Evolutionary conservation across 2,797 vertebrate species (phyloP), one percentile per base, ranked within the genome.

Genomic region (Hapalemur alaotrensis): DNA sequence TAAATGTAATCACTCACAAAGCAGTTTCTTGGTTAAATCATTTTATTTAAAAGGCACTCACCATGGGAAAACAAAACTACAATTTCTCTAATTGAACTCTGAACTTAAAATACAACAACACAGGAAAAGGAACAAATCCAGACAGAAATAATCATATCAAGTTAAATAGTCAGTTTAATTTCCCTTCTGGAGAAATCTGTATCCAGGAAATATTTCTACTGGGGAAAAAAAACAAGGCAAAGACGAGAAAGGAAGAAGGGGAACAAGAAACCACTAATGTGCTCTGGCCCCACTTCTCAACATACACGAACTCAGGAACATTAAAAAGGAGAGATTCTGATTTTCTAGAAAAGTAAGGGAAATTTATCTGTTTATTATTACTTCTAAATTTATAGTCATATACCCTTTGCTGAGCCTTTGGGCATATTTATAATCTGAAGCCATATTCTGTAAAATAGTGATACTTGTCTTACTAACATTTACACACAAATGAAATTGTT

Each of bases 1-100:
- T 96, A 87, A 93, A 82, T 25, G 1, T 59, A 54, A 93, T 93
- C 85, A 82, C 23, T 79, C 78, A 61, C 76, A 79, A 70, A 86
- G 38, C 28, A 43, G 2, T 84, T 94, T 83, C 46, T 95, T 82
- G 54, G n/a, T 95, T 92, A 97, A 97, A 97, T 90, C 13, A 11
- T 95, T 94, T 95, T 95, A 89, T 89, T 95, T 97, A 96, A 96
- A 97, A 97, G 57, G 57, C 76, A 52, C 22, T 85, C 90, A 86
- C 48, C 5, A 32, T 1, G 1, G 41, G 73, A 38, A 48, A 96
- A 80, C 48, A 81, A 15, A 61, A 48, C 69, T 89, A 35, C 95
- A 83, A 93, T 98, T 96, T 95, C 2, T 13, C 46, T 95, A 94
- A 97, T 93, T 96, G 92, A 96, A 91, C 92, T 95, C 81, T 97